Base-by-base conservation (phyloP, 1,140 invertebrate genomes). In the Arion vulgaris region DNA sequence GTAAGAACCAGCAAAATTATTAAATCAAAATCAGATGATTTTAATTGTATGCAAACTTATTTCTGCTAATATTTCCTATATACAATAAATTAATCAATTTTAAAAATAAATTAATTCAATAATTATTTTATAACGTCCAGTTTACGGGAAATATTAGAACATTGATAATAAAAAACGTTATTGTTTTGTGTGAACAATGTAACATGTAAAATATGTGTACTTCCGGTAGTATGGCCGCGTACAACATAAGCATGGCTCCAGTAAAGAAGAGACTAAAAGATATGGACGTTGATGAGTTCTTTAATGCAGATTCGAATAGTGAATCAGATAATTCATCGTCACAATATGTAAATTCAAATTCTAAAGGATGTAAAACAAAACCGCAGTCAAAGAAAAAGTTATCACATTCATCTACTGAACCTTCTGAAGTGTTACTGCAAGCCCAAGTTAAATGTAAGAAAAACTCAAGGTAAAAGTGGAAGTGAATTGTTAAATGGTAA, bases 221-320 rank as follows among this genome's bases (percentile, higher is more conserved):
- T 73, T 73, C 71, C 41, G 41, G 71, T 36, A 80, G 32, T n/a
- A 51, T 80, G 78, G 62, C 80, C 36, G 49, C 78, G 2, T 23
- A 32, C 68, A 71, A 32, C 15, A 7, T 19, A 1, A 71, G 78
- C 78, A 80, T 80, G 78, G 78, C 62, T 69, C 45, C 75, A 28
- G n/a, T 36, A 39, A 82, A 66, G 74, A 82, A 76, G 41, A 82
- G 75, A 23, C 38, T 82, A 26, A 38, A 26, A 66, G 81, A 75
- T 68, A 82, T 76, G 74, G 28, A 41, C 53, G 53, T 82, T 11
- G 62, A 82, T 68, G 73, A 75, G n/a, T 82, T 82, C 41, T 49
- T 76, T 23, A 49, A 68, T 32, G 80, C 69, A 15, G 74, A 76
- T 68, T 81, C 72, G 15, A n/a, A 68, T 76, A 68, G 38, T 76